Conservation (phyloP, 2,888 invertebrate species). For the Caenorhabditis sinica region DNA sequence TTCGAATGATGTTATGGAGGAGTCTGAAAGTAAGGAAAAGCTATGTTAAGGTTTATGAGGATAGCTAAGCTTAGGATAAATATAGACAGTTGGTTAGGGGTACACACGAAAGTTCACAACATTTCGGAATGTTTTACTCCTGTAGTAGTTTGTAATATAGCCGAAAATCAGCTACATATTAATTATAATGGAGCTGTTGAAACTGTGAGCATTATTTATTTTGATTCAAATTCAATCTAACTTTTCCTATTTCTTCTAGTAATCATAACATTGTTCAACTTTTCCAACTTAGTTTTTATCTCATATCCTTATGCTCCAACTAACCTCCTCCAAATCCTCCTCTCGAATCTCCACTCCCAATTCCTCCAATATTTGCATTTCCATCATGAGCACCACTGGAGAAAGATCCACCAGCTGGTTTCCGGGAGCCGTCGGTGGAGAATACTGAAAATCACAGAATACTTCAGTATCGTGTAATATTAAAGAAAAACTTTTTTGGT, state of each 20-base stretch:
- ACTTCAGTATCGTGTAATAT: neutral
- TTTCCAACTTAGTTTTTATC: neutral
- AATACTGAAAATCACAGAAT: constrained; percentile 65
- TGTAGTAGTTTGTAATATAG: too few relatives aligned
- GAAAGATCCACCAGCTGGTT: neutral
- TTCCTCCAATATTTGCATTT: constrained; percentile 54
- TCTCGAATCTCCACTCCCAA: constrained; percentile 11
- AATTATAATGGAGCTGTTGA: too few relatives aligned
- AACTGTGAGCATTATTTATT: too few relatives aligned
- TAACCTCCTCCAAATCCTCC: constrained; percentile 20
- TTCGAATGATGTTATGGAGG: constrained; percentile 23
- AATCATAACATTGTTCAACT: too few relatives aligned
- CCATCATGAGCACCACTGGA: constrained; percentile 60
- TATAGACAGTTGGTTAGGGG: constrained; percentile 2
- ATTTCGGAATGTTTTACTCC: too few relatives aligned
- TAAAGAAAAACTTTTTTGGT: neutral
- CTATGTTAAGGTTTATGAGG: too few relatives aligned
- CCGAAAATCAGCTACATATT: too few relatives aligned
- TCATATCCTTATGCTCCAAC: neutral
- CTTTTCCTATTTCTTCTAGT: too few relatives aligned
- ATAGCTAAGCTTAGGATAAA: too few relatives aligned
- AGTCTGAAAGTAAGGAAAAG: too few relatives aligned
- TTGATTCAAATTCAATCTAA: too few relatives aligned
- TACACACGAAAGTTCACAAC: too few relatives aligned
- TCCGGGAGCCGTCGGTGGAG: constrained; percentile 65